Percentiles rank a stretch among this genome's conserved stretches.
Evolutionary conservation across 2,797 vertebrate genomes (phyloP).

Genomic region (Phalanger gymnotis): DNA sequence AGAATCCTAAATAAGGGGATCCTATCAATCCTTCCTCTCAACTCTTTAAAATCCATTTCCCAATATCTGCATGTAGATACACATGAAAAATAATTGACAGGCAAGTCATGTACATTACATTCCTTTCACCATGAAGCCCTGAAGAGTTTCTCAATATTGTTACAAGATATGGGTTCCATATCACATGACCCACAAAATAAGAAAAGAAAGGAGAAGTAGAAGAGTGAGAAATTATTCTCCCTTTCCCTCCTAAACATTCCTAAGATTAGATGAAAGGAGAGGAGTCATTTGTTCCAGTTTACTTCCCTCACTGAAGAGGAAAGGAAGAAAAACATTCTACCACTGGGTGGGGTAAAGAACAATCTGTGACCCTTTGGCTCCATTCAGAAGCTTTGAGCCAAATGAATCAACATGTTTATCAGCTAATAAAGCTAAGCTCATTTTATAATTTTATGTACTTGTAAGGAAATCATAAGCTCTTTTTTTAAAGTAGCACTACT

Average conservation of each 20-base stretch:
- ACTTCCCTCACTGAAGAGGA: neutral
- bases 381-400: slow-evolving; percentile 39
- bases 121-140: neutral
- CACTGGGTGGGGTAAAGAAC: slow-evolving; percentile 38
- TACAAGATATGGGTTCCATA: neutral
- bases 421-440: slow-evolving; percentile 56
- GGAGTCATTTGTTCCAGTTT: slow-evolving; percentile 21
- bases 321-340: slow-evolving; percentile 60
- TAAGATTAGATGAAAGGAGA: neutral
- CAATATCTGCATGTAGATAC: neutral
- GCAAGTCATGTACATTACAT: neutral
- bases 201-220: neutral
- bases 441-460: slow-evolving; percentile 51
- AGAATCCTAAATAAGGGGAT: neutral
- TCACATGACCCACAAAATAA: neutral
- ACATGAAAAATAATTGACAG: neutral
- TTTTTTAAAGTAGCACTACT: slow-evolving; percentile 47
- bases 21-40: neutral
- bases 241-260: slow-evolving; percentile 13
- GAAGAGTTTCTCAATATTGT: neutral
- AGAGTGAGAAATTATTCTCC: neutral
- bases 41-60: neutral
- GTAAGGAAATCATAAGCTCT: slow-evolving; percentile 61
- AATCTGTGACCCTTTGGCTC: slow-evolving; percentile 51
- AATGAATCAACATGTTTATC: slow-evolving; percentile 70